Evolutionary conservation across 2,797 vertebrate species (phyloP), one percentile per base, ranked within the genome.

Genomic region (Coregonus suidteri): DNA sequence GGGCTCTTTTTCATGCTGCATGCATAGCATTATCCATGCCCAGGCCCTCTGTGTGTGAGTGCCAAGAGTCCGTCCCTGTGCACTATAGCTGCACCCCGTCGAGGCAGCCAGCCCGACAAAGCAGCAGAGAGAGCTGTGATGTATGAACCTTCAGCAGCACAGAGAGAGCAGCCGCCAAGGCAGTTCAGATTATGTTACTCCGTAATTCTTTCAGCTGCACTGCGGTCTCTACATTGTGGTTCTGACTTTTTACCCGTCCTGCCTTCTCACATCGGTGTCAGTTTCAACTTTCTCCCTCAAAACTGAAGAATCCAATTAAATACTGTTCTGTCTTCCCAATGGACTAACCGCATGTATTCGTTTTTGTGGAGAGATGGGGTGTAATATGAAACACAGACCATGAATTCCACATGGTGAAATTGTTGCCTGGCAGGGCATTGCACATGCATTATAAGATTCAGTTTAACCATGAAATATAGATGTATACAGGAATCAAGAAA

Each of bases 401-500:
- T 35, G 65, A 35, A 67, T 67, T 67, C 65, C 65, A 35, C 67
- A 41, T 69, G 67, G 16, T 69, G 35, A 18, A 41, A 69, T 68
- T 69, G 37, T 71, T 75, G 65, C 75, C 65, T 54, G 74, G 47
- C 47, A 53, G 25, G 64, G 74, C 75, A 77, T 75, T 41, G 75
- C 53, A 18, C 25, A 59, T 65, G 69, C 75, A 76, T 78, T 80
- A 71, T 74, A 64, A 16, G 67, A 71, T 64, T 76, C 31, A 74
- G 78, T 82, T 74, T 78, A 79, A 76, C 76, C 80, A 71, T 82
- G 83, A 84, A 84, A 76, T 75, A 66, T 72, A 75, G 71, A 80
- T 78, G 78, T 80, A 74, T 82, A 78, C 76, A 76, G 3, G 18
- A 79, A 65, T 70, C 73, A 77, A 62, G 62, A 59, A 62, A 62